Conservation (phyloP, 2,113 vertebrate species). For the Piaya cayana region DNA sequence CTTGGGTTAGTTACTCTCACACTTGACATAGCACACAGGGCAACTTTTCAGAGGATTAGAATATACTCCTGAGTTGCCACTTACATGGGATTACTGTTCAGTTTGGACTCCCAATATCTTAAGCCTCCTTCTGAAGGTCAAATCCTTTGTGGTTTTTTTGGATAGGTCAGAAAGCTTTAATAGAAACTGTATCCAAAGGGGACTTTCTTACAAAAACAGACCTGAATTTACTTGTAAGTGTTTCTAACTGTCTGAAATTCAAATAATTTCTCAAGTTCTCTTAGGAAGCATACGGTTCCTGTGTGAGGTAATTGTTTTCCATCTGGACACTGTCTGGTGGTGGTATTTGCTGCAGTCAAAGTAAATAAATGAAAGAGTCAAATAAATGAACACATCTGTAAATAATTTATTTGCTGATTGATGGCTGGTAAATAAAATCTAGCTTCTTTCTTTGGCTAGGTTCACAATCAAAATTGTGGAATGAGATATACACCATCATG, state of each 20-base stretch:
- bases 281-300: constrained; percentile 31
- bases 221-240: neutral
- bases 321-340: constrained; percentile 61
- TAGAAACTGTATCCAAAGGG: neutral
- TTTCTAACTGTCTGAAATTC: neutral
- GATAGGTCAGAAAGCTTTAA: neutral
- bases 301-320: constrained; percentile 56
- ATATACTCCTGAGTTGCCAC: neutral
- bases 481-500: neutral
- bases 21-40: constrained; percentile 24
- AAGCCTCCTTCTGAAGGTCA: neutral
- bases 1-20: neutral
- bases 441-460: constrained; percentile 34
- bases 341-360: constrained; percentile 58
- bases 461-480: constrained; percentile 15
- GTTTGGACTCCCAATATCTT: neutral
- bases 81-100: constrained; percentile 11
- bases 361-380: constrained; percentile 64
- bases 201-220: neutral
- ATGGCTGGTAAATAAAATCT: constrained; percentile 54
- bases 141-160: neutral
- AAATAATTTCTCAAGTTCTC: constrained; percentile 29
- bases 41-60: constrained; percentile 20
- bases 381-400: constrained; percentile 63
- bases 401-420: constrained; percentile 68